Base-by-base conservation (phyloP, 2,888 invertebrate species). In the Xestia rhomboidea region DNA sequence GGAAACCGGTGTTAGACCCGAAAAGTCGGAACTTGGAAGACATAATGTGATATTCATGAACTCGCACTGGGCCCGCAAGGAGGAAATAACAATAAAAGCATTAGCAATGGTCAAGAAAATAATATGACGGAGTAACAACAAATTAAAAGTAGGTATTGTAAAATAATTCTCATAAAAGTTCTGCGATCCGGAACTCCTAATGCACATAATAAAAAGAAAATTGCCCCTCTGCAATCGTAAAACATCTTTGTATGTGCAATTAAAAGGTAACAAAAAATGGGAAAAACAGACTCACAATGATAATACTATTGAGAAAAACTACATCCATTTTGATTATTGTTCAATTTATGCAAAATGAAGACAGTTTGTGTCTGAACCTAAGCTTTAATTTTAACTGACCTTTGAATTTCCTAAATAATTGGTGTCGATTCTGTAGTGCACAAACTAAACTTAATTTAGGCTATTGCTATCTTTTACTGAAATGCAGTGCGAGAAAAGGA, bases 241-340 rank as follows among this genome's bases (percentile, higher is more conserved):
- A 18, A 68, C 15, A 51, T 63, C 41, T 38, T 67, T 57, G 38
- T 30, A n/a, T 15, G 6, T 60, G n/a, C 54, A 73, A 78, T 76
- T 54, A 67, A 44, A 38, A 18, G 30, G n/a, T 46, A 27, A 68
- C 34, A 83, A 83, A 79, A 79, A 77, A 27, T 83, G 54, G 68
- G 77, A 15, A 51, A 76, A 62, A 82, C 30, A 0, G n/a, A 76
- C n/a, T 46, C 5, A 38, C 44, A 62, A 30, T 76, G 38, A 24
- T 64, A 74, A 70, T n/a, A 72, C 24, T 30, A 41, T 34, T 46
- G 18, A 7, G 21, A 27, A 51, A 79, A 72, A 57, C 24, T 30
- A 62, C 51, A 62, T 74, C 49, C 27, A 24, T 74, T 67, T 79
- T 2, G 21, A 54, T 46, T 30, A n/a, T 82, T 27, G 18, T 15